These are phyloP conservation scores for Etheostoma nigrum DNA, from an alignment of 2,797 vertebrate genomes.

Conservation along the genomic window DNA sequence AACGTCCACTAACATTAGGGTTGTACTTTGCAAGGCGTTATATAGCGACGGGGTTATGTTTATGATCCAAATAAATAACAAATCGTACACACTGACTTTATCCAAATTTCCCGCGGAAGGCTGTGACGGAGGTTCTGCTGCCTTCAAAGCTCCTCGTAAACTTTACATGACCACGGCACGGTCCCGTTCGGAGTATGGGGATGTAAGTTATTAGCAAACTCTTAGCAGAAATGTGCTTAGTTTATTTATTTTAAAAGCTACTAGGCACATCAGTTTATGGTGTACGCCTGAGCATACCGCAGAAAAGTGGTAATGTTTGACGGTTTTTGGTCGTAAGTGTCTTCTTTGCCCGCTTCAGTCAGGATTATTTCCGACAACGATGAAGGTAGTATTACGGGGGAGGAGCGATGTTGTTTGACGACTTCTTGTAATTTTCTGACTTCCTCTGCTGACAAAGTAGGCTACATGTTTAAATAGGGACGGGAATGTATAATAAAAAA, in stretches of 20 bases:
- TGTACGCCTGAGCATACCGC: rapidly evolving
- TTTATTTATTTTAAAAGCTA: not conserved
- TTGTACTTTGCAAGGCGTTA: not conserved
- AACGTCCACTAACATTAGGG: not conserved
- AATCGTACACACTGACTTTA: not conserved
- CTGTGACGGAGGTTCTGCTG: not conserved
- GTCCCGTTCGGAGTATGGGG: too few species aligned
- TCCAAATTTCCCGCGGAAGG: slow-evolving; percentile 68
- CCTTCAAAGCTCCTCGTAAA: slow-evolving; percentile 16
- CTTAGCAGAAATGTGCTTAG: too few species aligned
- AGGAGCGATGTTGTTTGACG: not conserved
- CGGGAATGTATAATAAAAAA: not conserved
- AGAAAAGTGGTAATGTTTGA: not conserved
- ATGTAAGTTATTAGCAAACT: not conserved
- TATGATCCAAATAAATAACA: not conserved
- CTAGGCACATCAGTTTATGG: rapidly evolving
- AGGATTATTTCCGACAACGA: not conserved
- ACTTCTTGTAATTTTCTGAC: not conserved
- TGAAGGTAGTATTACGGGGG: slow-evolving; percentile 8
- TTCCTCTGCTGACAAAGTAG: slow-evolving; percentile 53
- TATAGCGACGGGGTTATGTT: not conserved
- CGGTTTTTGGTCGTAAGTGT: rapidly evolving
- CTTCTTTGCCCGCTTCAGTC: rapidly evolving
- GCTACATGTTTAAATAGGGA: not conserved
- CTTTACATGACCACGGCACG: rapidly evolving